These are phyloP conservation scores for Zootoca vivipara DNA, from an alignment of 2,113 vertebrate species.

Conservation along the genomic window DNA sequence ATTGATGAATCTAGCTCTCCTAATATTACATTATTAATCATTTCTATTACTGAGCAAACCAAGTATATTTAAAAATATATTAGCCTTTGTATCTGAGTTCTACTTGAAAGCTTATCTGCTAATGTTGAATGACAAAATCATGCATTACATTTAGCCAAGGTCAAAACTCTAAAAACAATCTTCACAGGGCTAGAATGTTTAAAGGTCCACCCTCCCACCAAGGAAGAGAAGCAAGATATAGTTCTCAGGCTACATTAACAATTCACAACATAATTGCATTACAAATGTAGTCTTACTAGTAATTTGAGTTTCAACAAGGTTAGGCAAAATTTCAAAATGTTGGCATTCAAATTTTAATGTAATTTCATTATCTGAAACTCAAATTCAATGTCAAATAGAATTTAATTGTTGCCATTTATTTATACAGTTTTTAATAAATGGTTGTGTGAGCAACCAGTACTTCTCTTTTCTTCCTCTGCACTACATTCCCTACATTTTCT, in stretches of 20 bases:
- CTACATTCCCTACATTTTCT: neutral
- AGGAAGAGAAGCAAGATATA: neutral
- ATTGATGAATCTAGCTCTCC: conserved; percentile 11
- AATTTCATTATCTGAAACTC: neutral
- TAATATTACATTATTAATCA: conserved; percentile 39
- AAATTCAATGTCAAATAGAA: neutral
- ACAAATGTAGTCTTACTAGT: neutral
- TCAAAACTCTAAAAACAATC: neutral
- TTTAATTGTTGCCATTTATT: neutral
- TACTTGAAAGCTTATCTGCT: conserved; percentile 9
- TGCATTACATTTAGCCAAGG: neutral
- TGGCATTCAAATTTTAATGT: neutral
- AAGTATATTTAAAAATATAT: conserved; percentile 20
- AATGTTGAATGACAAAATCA: neutral
- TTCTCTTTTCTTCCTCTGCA: neutral
- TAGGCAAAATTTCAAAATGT: neutral
- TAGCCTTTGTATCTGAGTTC: conserved; percentile 13
- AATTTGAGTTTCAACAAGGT: neutral
- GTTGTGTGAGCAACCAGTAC: neutral
- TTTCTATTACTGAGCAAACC: conserved; percentile 27
- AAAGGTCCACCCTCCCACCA: neutral
- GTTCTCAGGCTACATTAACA: neutral
- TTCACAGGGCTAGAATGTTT: neutral
- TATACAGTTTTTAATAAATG: neutral
- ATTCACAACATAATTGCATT: neutral